A percentile compares a stretch with the other conserved stretches of the same genome.
Evolutionary conservation across 2,888 invertebrate species (phyloP).

Genomic region (Drosophila subquinaria): DNA sequence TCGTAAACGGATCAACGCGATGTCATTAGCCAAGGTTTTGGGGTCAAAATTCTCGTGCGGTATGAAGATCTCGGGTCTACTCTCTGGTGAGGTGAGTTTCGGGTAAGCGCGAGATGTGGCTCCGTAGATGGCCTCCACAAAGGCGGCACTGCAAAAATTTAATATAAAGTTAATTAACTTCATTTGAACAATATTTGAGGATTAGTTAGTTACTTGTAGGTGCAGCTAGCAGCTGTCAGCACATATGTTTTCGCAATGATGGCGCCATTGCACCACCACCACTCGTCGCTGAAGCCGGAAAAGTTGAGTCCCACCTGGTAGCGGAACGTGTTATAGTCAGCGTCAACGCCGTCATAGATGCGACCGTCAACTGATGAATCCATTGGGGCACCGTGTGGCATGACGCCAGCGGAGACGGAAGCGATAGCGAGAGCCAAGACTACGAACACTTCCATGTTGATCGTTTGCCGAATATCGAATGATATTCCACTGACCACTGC

Average conservation of each 20-base stretch:
- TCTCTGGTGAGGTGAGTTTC: slow-evolving; percentile 49
- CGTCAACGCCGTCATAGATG: slow-evolving; percentile 67
- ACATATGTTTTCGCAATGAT: slow-evolving; percentile 56
- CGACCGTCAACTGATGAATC: slow-evolving; percentile 45
- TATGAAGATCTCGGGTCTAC: slow-evolving; percentile 50
- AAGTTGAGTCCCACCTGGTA: slow-evolving; percentile 67
- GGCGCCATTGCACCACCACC: slow-evolving; percentile 65
- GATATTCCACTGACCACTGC: slow-evolving; percentile 1
- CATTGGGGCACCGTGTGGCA: not conserved
- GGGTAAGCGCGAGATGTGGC: slow-evolving; percentile 62
- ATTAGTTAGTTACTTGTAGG: slow-evolving; percentile 39
- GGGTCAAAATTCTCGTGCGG: slow-evolving; percentile 59
- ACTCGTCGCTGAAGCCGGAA: slow-evolving; percentile 23
- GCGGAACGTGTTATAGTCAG: slow-evolving; percentile 61
- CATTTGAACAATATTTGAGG: not conserved
- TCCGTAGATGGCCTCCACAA: slow-evolving; percentile 62
- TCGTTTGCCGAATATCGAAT: slow-evolving; percentile 12
- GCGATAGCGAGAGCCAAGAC: not conserved
- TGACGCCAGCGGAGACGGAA: not conserved
- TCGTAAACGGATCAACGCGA: slow-evolving; percentile 58
- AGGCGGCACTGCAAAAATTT: slow-evolving; percentile 28
- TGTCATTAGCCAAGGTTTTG: slow-evolving; percentile 60
- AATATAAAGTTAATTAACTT: not conserved
- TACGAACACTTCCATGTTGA: not conserved
- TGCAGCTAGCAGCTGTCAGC: slow-evolving; percentile 72